phyloP scores from a whole-genome alignment of 1,140 invertebrate genomes.

The Brachionus asplanchnoidis region DNA sequence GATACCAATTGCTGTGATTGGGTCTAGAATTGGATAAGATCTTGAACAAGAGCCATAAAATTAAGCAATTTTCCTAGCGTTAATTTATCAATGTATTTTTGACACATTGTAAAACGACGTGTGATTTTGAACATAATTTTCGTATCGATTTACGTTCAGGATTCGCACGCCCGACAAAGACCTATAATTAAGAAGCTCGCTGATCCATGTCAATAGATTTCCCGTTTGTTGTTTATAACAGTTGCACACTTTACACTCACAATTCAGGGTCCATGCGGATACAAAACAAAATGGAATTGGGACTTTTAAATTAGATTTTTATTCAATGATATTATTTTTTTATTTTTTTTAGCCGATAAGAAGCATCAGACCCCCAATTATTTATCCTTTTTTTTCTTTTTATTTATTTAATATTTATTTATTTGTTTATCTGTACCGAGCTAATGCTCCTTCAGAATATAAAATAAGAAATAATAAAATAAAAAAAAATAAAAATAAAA shows the following conservation, averaged over 20 bases:
- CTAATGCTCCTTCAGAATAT: no score
- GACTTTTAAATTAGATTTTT: no score
- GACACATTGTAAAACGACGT: slow-evolving; percentile 23
- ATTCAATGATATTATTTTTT: no score
- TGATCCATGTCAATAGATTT: not conserved
- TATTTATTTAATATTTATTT: no score
- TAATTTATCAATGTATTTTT: slow-evolving; percentile 10
- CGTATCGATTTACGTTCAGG: not conserved
- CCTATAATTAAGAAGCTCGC: not conserved
- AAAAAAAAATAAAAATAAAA: no score
- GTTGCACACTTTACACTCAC: not conserved
- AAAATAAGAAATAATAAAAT: no score
- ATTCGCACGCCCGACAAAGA: not conserved
- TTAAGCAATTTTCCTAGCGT: not conserved
- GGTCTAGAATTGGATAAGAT: not conserved
- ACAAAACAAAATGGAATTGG: not conserved
- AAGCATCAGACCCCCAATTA: no score
- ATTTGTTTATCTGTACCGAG: no score
- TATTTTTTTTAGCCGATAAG: no score
- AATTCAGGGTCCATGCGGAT: not conserved
- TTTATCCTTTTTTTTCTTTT: no score
- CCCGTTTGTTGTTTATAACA: slow-evolving; percentile 19
- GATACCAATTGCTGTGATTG: not conserved
- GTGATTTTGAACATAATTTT: slow-evolving; percentile 14
- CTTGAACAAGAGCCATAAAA: not conserved